Base-by-base conservation (phyloP, 37 sponge, comb jelly and placozoan genomes). In the Crambe crambe region DNA sequence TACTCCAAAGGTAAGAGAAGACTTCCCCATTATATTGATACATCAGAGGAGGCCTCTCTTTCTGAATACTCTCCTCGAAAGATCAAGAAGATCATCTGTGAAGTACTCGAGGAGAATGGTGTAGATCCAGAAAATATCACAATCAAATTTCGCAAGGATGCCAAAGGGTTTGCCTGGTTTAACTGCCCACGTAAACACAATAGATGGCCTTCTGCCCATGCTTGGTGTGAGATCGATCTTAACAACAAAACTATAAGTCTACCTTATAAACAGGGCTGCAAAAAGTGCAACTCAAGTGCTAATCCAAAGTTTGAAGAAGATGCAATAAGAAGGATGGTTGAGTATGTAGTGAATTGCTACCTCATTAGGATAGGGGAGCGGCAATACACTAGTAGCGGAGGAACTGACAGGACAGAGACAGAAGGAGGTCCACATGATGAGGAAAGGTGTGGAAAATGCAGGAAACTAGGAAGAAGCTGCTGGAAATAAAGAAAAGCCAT, bases 101-200 rank as follows among this genome's bases (percentile, higher is more conserved):
- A n/a, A n/a, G n/a, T n/a, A n/a, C n/a, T n/a, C n/a, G n/a, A n/a
- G n/a, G n/a, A n/a, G n/a, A n/a, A n/a, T n/a, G n/a, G n/a, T n/a
- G n/a, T n/a, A n/a, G n/a, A n/a, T n/a, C n/a, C n/a, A n/a, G n/a
- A n/a, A n/a, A n/a, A n/a, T n/a, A n/a, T n/a, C n/a, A n/a, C n/a
- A n/a, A n/a, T n/a, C n/a, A 36, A 57, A 27, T 21, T 72, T 29
- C 73, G 66, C 58, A 44, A 39, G 32, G 18, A 35, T 29, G 39
- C 40, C 27, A 74, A 83, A 51, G 83, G 76, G 10, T 83, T 83
- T 67, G 83, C 83, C 2, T 56, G 75, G 42, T 83, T 83, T 63
- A 3, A 29, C 58, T 35, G 41, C 9, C 69, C 44, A 17, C 2
- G 27, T 12, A 72, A n/a, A 23, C 68, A 32, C 68, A 43, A 36